These are phyloP conservation scores for Micronisus gabar DNA, from an alignment of 2,113 vertebrate genomes.

Conservation along the genomic window DNA sequence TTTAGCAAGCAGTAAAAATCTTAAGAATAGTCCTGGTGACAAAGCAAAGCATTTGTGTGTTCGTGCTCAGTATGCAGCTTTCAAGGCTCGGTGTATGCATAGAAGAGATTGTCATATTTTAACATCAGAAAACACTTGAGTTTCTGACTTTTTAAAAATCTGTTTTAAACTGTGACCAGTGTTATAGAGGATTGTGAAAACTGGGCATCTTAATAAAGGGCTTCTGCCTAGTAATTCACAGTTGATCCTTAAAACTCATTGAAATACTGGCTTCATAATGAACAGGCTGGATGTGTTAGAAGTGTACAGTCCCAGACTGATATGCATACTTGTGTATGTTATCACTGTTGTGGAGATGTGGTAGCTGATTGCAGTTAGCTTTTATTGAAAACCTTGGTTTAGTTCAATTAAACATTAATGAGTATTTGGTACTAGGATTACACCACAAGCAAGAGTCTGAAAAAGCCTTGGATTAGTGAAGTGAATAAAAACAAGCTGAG, in stretches of 20 bases:
- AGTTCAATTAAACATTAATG: neutral
- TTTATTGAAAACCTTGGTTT: neutral
- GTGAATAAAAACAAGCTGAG: neutral
- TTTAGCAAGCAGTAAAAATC: neutral
- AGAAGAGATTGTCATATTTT: neutral
- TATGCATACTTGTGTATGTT: rapidly evolving
- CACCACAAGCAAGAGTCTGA: neutral
- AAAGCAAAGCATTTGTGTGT: neutral
- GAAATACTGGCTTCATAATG: neutral
- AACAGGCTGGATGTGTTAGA: too few species aligned
- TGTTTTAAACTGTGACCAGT: neutral
- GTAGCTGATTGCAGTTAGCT: neutral
- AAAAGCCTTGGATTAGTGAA: neutral
- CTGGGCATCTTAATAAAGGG: neutral
- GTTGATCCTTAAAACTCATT: neutral
- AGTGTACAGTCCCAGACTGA: rapidly evolving
- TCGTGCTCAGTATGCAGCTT: neutral
- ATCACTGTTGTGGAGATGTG: neutral
- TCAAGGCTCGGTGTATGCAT: neutral
- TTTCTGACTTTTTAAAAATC: neutral
- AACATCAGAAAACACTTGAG: neutral
- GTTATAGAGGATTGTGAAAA: neutral
- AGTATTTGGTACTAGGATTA: neutral
- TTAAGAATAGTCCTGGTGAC: neutral
- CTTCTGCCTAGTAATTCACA: neutral